A percentile compares a stretch with the other conserved stretches of the same genome.
Evolutionary conservation across 2,113 vertebrate species (phyloP).

Genomic region (Abramis brama): DNA sequence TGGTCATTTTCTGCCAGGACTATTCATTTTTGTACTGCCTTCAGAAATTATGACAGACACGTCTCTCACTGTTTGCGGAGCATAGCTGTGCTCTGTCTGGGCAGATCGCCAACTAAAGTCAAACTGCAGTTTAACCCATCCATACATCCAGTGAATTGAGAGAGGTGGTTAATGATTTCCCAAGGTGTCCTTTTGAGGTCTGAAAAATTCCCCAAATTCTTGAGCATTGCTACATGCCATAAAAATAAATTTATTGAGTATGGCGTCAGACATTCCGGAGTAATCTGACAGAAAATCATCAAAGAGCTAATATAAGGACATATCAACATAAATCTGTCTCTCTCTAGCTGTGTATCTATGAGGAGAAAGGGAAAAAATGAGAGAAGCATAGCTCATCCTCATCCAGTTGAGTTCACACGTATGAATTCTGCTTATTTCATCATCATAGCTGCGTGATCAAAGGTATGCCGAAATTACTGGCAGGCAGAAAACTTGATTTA

Average conservation of each 20-base stretch:
- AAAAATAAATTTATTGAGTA: neutral
- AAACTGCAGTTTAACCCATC: conserved; percentile 22
- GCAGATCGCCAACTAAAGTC: conserved; percentile 38
- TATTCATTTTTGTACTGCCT: neutral
- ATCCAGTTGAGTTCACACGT: neutral
- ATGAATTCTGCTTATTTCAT: conserved; percentile 27
- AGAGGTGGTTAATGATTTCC: conserved; percentile 29
- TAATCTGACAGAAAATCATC: conserved; percentile 16
- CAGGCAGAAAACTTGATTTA: conserved; percentile 5
- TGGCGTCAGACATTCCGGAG: neutral
- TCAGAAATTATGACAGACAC: conserved; percentile 34
- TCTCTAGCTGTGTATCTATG: neutral
- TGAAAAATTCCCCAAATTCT: conserved; percentile 1
- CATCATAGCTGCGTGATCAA: conserved; percentile 24
- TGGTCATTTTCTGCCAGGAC: no score
- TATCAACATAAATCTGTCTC: conserved; percentile 13
- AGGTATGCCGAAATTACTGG: conserved; percentile 11
- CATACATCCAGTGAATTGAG: conserved; percentile 17
- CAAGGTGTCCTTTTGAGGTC: conserved; percentile 8
- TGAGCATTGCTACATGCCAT: neutral
- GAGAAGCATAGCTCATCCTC: neutral
- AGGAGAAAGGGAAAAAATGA: neutral
- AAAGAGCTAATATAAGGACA: neutral
- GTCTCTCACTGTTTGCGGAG: conserved; percentile 38
- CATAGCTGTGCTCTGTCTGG: conserved; percentile 19